Evolutionary conservation across 2,888 invertebrate species (phyloP).

Genomic region (Ditula angustiorana): DNA sequence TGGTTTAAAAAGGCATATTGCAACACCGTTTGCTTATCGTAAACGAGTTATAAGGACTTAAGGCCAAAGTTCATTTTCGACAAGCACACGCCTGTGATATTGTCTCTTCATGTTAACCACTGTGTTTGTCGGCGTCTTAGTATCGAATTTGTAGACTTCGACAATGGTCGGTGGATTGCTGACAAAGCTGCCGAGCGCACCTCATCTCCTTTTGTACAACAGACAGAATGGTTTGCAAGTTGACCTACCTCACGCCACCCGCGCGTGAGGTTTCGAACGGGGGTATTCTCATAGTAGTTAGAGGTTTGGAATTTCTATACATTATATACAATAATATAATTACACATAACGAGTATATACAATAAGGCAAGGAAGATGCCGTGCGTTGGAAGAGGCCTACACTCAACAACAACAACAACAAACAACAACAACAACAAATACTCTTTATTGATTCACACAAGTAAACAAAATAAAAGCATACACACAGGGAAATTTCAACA

Average conservation of each 20-base stretch:
- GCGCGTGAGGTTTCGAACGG: background rate
- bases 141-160: constrained; percentile 36
- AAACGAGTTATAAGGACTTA: background rate
- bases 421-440: no score
- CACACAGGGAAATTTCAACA: no score
- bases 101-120: background rate
- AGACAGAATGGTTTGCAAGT: background rate
- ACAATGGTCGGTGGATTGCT: constrained; percentile 33
- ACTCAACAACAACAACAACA: no score
- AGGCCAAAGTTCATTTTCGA: background rate
- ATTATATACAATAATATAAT: no score
- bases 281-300: no score
- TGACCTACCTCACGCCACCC: background rate
- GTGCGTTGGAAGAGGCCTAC: no score
- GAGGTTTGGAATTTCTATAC: no score
- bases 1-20: background rate
- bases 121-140: constrained; percentile 24
- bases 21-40: background rate
- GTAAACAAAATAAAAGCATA: no score
- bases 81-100: background rate
- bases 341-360: no score
- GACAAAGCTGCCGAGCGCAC: constrained; percentile 25
- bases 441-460: no score
- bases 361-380: no score
- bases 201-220: constrained; percentile 1